Evolutionary conservation across 2,888 invertebrate species (phyloP), one percentile per base, ranked within the genome.

Genomic region (Disparrhopalites patrizii): DNA sequence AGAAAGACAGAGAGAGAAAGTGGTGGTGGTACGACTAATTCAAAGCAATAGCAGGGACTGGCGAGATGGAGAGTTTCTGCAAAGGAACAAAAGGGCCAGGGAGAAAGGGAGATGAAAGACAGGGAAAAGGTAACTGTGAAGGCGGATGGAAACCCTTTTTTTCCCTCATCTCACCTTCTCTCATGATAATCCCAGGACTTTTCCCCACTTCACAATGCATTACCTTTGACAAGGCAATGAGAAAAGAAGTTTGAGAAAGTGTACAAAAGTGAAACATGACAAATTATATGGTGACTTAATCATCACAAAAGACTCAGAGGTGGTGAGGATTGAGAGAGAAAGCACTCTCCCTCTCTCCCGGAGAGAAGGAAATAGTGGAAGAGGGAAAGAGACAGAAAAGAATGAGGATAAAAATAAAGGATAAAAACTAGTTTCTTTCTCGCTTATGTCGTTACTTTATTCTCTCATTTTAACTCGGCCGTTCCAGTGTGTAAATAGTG

Each of bases 171-270:
- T n/a, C n/a, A n/a, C n/a, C n/a, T n/a, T n/a, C n/a, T n/a, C 23
- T 2, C 2, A 25, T 23, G 31, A 51, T 61, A 51, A 58, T 61
- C 51, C 60, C 31, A 25, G 36, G 7, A 33, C 31, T 58, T 54
- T 56, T 52, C 23, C 28, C 28, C 25, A 47, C 3, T 23, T 13
- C 23, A 20, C 30, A 23, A 33, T 47, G 47, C 50, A 60, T 28
- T 60, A 60, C 50, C 60, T 60, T 50, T 60, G 60, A 60, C 47
- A 52, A 36, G 18, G 18, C 20, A 33, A 36, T 57, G 58, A 43
- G 25, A 30, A 58, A 30, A 43, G 27, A 43, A 43, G 30, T 30
- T 20, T 20, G 38, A 20, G 57, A 25, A 57, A 47, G 31, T 33
- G 30, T 33, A 20, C 27, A 27, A 27, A 57, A 40, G 40, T 33